phyloP scores from a whole-genome alignment of 1,140 invertebrate genomes.

The Drosophila watanabei region DNA sequence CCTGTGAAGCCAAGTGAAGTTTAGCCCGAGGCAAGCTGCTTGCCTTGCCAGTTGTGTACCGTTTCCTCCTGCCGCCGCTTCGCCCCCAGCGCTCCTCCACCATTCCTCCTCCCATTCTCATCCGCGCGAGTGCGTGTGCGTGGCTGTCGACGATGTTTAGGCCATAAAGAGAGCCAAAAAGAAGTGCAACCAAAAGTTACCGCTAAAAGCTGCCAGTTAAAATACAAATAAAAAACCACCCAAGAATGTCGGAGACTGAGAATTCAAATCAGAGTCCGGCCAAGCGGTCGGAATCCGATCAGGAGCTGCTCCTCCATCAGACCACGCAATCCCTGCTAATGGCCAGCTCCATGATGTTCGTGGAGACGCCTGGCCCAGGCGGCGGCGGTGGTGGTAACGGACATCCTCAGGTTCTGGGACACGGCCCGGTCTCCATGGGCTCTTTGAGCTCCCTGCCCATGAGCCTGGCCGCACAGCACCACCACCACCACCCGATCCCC shows the following conservation, averaged over 20 bases:
- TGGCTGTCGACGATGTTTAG: conserved; percentile 39
- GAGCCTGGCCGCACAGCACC: neutral
- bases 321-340: conserved; percentile 81
- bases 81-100: conserved; percentile 6
- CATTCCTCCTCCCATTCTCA: conserved; percentile 14
- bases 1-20: conserved; percentile 20
- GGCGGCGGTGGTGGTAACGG: conserved; percentile 4
- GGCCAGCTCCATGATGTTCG: conserved; percentile 50
- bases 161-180: conserved; percentile 16
- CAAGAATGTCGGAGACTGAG: conserved; percentile 64
- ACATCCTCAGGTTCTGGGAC: conserved; percentile 1
- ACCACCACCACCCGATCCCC: conserved; percentile 18
- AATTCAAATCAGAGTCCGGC: conserved; percentile 49
- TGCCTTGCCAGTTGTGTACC: conserved; percentile 29
- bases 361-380: conserved; percentile 14
- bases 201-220: conserved; percentile 24
- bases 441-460: conserved; percentile 26
- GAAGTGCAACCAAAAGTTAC: conserved; percentile 26
- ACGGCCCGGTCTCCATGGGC: conserved; percentile 6
- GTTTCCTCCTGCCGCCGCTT: conserved; percentile 2
- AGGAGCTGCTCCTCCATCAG: conserved; percentile 75
- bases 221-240: conserved; percentile 2
- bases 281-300: conserved; percentile 41
- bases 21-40: conserved; percentile 32
- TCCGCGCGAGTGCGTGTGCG: conserved; percentile 52